Percentiles rank a stretch among this genome's conserved stretches.
phyloP scores from a whole-genome alignment of 30 jellyfish, hydroid and myxozoan species.

The Catostylus mosaicus region DNA sequence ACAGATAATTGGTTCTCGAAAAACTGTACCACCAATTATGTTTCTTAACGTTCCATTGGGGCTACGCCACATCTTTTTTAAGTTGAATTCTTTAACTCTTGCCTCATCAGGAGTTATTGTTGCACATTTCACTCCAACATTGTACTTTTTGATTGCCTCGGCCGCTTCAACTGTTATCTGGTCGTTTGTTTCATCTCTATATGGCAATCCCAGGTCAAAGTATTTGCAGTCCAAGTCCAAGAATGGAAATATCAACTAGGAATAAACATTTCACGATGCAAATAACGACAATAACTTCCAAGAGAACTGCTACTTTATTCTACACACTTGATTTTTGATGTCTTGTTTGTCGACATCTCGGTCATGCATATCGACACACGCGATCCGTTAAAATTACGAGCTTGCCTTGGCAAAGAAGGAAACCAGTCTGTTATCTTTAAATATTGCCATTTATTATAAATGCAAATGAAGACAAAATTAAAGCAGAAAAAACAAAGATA shows the following conservation, averaged over 20 bases:
- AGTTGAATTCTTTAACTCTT: conserved; percentile 94
- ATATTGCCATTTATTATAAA: too few relatives aligned
- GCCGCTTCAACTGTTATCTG: conserved; percentile 98
- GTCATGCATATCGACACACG: too few relatives aligned
- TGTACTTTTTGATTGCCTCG: conserved; percentile 87
- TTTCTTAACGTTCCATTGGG: conserved; percentile 98
- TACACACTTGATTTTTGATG: too few relatives aligned
- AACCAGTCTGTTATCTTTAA: too few relatives aligned
- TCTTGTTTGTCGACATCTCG: too few relatives aligned
- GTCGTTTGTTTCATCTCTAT: conserved; percentile 98
- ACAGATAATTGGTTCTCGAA: conserved; percentile 98
- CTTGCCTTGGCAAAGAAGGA: too few relatives aligned
- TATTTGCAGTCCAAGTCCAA: conserved; percentile 92
- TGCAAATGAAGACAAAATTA: too few relatives aligned
- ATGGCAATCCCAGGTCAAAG: conserved; percentile 97
- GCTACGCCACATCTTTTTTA: conserved; percentile 98
- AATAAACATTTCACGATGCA: too few relatives aligned
- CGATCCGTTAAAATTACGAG: too few relatives aligned
- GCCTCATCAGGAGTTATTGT: conserved; percentile 99
- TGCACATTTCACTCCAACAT: conserved; percentile 99
- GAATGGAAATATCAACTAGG: conserved; percentile 83
- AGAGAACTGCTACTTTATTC: too few relatives aligned
- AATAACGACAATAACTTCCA: too few relatives aligned
- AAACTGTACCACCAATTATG: conserved; percentile 98
- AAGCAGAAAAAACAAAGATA: too few relatives aligned